These are phyloP conservation scores for Paelopatides confundens DNA, from an alignment of 53 echinoderm and acorn worm genomes.

Conservation along the genomic window DNA sequence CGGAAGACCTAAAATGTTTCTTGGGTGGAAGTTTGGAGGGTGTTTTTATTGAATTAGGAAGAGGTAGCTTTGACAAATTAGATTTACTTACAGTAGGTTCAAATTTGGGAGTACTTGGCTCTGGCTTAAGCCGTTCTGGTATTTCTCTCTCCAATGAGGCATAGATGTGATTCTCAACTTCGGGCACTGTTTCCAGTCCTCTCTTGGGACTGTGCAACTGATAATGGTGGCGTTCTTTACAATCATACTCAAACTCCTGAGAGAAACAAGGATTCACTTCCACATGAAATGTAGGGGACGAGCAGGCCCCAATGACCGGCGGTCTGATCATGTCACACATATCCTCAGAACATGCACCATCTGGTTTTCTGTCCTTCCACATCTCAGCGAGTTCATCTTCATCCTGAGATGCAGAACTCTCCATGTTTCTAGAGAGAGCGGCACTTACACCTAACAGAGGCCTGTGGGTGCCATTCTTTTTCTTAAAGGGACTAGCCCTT, in stretches of 20 bases:
- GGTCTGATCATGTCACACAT: constrained; percentile 82
- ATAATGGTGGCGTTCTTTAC: constrained; percentile 43
- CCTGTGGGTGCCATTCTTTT: constrained; percentile 9
- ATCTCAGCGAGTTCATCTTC: constrained; percentile 52
- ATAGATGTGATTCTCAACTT: constrained; percentile 52
- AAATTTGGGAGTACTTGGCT: neutral
- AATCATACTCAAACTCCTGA: constrained; percentile 88
- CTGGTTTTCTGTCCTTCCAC: constrained; percentile 78
- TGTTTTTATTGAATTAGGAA: constrained; percentile 23
- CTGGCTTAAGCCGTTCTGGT: neutral
- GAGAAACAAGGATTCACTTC: constrained; percentile 93
- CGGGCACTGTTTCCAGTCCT: constrained; percentile 32
- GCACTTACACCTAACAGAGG: constrained; percentile 57
- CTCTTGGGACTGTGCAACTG: constrained; percentile 37
- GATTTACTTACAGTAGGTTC: constrained; percentile 9
- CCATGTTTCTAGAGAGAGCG: constrained; percentile 67
- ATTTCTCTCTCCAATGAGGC: constrained; percentile 21
- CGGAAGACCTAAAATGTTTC: constrained; percentile 41
- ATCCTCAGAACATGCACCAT: constrained; percentile 91
- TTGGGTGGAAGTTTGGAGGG: constrained; percentile 47
- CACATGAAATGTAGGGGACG: constrained; percentile 94
- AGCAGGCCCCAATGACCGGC: constrained; percentile 94
- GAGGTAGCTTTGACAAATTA: constrained; percentile 33
- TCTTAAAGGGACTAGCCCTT: constrained; percentile 23
- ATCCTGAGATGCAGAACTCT: constrained; percentile 55